Evolutionary conservation across 2,797 vertebrate genomes (phyloP).

Genomic region (Champsocephalus esox): DNA sequence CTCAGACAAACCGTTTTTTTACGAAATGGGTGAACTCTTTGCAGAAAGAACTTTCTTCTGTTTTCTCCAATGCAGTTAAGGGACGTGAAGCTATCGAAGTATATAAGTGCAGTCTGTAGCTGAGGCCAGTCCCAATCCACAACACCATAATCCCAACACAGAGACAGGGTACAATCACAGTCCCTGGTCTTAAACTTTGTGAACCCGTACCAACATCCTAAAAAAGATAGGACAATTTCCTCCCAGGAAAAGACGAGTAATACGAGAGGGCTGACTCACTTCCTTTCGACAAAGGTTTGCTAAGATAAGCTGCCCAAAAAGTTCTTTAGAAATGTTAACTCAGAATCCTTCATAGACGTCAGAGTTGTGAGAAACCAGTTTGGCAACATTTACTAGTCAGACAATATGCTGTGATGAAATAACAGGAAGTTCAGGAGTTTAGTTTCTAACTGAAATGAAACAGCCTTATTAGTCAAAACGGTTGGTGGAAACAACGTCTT

Average conservation of each 20-base stretch:
- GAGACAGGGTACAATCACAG: constrained; percentile 32
- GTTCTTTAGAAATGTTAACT: constrained; percentile 39
- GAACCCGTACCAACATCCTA: constrained; percentile 27
- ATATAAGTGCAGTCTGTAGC: constrained; percentile 68
- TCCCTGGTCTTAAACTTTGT: constrained; percentile 32
- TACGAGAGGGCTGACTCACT: constrained; percentile 48
- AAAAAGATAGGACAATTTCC: constrained; percentile 15
- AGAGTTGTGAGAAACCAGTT: constrained; percentile 29
- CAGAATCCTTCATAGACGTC: background rate
- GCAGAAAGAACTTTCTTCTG: constrained; percentile 39
- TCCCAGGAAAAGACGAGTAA: constrained; percentile 23
- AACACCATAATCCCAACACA: constrained; percentile 9
- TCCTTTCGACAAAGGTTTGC: constrained; percentile 41
- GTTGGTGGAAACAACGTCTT: constrained; percentile 55
- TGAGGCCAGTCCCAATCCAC: constrained; percentile 65
- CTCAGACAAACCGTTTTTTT: constrained; percentile 66
- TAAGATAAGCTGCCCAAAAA: constrained; percentile 49
- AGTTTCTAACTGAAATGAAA: constrained; percentile 36
- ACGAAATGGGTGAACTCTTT: constrained; percentile 61
- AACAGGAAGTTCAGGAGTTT: constrained; percentile 32
- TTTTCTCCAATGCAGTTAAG: constrained; percentile 54
- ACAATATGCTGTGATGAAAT: constrained; percentile 37
- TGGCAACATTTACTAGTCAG: constrained; percentile 39
- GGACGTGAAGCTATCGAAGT: constrained; percentile 69
- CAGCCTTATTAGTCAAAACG: constrained; percentile 32